Conservation (phyloP, 2,113 vertebrate genomes). For the Rhynchomys soricoides region DNA sequence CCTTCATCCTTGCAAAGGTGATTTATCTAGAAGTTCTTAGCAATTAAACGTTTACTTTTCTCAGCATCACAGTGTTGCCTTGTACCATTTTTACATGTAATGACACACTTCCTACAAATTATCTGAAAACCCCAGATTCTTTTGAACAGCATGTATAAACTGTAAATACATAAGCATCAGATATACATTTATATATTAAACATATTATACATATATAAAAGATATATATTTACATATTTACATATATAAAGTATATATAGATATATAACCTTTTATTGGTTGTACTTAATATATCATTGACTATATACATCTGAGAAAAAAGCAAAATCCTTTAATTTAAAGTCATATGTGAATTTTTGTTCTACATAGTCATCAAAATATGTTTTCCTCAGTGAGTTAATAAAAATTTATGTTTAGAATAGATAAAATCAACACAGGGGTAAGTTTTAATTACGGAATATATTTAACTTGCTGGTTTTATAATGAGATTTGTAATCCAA, state of each 20-base stretch:
- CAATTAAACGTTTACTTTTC: not conserved
- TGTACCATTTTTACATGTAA: not conserved
- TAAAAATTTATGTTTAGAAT: constrained; percentile 5
- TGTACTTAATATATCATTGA: not conserved
- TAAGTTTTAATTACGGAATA: constrained; percentile 9
- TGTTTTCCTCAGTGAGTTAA: constrained; percentile 19
- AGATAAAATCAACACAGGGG: not conserved
- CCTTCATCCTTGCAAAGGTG: not conserved
- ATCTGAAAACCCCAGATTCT: not conserved
- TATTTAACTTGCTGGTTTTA: not conserved
- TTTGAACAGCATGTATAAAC: not conserved
- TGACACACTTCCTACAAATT: not conserved
- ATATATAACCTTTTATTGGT: not conserved
- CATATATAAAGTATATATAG: not conserved
- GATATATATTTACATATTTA: not conserved
- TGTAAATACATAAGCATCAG: not conserved
- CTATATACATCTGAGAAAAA: not conserved
- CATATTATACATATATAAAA: not conserved
- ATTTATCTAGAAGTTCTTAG: not conserved
- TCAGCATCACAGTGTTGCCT: not conserved
- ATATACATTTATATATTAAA: not conserved
- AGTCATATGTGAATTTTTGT: not conserved
- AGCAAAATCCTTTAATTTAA: not conserved
- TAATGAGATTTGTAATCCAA: not conserved
- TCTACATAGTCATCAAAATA: not conserved